Evolutionary conservation across 2,113 vertebrate species (phyloP).

Genomic region (Mastomys coucha): DNA sequence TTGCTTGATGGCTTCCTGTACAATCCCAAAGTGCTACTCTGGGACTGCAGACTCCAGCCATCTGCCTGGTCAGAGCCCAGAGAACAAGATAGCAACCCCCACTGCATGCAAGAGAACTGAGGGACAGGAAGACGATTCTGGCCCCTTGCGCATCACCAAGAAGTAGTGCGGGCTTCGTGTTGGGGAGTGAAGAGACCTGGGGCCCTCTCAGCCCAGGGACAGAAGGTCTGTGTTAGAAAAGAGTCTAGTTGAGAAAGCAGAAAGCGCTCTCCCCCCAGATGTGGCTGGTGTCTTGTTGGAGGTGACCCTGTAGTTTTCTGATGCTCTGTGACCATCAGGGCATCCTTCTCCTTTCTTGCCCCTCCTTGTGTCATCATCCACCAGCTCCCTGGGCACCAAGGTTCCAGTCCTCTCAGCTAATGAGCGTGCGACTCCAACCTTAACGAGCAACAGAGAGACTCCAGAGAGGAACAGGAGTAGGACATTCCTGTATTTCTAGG

Average conservation of each 20-base stretch:
- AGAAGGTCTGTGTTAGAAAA: neutral
- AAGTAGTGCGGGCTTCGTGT: neutral
- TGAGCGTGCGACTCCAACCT: neutral
- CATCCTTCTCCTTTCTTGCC: neutral
- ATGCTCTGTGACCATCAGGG: fast-evolving
- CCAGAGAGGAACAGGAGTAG: neutral
- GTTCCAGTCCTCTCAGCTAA: neutral
- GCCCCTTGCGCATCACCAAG: neutral
- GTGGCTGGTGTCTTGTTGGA: neutral
- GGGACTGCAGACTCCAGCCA: slow-evolving; percentile 33
- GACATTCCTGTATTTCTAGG: slow-evolving; percentile 72
- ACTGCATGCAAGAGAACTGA: fast-evolving
- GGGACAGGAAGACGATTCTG: fast-evolving
- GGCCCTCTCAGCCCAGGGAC: neutral
- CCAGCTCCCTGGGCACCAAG: neutral
- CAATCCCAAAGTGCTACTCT: neutral
- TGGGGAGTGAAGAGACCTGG: neutral
- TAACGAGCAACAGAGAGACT: slow-evolving; percentile 34
- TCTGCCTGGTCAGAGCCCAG: slow-evolving; percentile 13
- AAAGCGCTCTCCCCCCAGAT: neutral
- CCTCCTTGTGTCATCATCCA: neutral
- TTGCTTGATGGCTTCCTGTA: slow-evolving; percentile 45
- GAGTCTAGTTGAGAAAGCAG: neutral
- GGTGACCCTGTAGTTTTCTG: neutral
- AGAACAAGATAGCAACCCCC: neutral